Evolutionary conservation across 2,888 invertebrate species (phyloP).

Genomic region (Acrocera orbiculus): DNA sequence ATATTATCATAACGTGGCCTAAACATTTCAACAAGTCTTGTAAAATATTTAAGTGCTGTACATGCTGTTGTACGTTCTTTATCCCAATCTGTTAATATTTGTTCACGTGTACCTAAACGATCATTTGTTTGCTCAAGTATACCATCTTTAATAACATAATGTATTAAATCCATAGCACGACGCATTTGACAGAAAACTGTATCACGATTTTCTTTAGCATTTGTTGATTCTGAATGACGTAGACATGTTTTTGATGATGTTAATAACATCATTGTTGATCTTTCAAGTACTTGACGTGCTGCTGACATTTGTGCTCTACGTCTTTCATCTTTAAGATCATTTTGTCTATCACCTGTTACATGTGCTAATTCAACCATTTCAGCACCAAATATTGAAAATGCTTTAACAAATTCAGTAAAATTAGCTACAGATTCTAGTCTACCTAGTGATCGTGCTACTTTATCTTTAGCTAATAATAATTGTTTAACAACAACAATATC

Average conservation of each 20-base stretch:
- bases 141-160: conserved; percentile 95
- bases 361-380: conserved; percentile 98
- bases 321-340: conserved; percentile 82
- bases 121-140: conserved; percentile 45
- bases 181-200: conserved; percentile 97
- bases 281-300: conserved; percentile 84
- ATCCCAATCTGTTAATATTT: conserved; percentile 42
- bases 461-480: conserved; percentile 85
- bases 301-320: conserved; percentile 91
- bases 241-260: conserved; percentile 94
- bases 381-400: conserved; percentile 94
- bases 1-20: conserved; percentile 15
- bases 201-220: conserved; percentile 88
- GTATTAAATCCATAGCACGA: conserved; percentile 90
- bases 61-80: conserved; percentile 49
- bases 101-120: conserved; percentile 14
- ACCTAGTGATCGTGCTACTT: conserved; percentile 73
- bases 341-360: conserved; percentile 63
- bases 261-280: conserved; percentile 90
- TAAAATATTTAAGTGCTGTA: conserved; percentile 60
- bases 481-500: conserved; percentile 97
- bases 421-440: conserved; percentile 74
- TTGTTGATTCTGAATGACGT: conserved; percentile 83
- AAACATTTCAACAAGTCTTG: conserved; percentile 61
- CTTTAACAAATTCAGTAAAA: conserved; percentile 94